A percentile compares a stretch with the other conserved stretches of the same genome.
These are phyloP conservation scores for Rhea pennata DNA, from an alignment of 2,113 vertebrate genomes.

Conservation along the genomic window DNA sequence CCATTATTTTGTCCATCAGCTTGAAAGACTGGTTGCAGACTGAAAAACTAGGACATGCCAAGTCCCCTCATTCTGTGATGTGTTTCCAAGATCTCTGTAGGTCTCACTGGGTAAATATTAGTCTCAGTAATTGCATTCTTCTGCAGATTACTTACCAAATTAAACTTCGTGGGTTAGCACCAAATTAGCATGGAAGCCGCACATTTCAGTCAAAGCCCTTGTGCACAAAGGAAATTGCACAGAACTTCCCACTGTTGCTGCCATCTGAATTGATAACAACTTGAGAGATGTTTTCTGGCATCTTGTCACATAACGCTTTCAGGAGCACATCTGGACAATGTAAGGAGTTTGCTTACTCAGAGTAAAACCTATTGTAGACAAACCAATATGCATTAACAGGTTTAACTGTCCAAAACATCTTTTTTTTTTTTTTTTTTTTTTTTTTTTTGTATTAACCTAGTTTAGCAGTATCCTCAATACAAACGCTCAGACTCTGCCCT, in stretches of 20 bases:
- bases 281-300: neutral
- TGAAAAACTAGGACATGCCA: neutral
- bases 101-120: neutral
- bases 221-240: neutral
- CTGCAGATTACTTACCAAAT: neutral
- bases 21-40: neutral
- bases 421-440: neutral
- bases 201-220: neutral
- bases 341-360: neutral
- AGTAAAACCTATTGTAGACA: neutral
- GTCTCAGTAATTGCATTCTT: neutral
- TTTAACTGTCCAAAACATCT: neutral
- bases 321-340: neutral
- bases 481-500: neutral
- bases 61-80: neutral
- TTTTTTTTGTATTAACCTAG: neutral
- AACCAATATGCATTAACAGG: neutral
- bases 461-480: neutral
- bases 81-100: neutral
- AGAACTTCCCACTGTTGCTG: neutral
- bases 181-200: neutral
- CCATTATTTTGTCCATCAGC: neutral
- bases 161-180: neutral
- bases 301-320: neutral
- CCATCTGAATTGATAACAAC: neutral